Conservation (phyloP, 2,113 vertebrate species). For the Tyto alba region DNA sequence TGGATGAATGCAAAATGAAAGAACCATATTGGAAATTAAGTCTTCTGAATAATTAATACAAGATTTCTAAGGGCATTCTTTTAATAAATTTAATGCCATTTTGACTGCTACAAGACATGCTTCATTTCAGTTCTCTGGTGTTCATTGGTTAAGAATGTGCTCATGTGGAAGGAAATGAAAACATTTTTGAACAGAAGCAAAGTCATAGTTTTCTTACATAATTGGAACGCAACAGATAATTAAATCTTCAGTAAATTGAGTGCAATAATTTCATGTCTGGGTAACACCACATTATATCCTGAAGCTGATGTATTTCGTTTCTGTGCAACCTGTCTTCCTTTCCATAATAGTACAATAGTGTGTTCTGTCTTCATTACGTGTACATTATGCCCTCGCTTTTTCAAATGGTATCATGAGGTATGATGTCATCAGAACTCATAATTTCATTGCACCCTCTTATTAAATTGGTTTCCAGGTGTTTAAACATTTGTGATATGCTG, state of each 20-base stretch:
- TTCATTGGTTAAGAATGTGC: constrained; percentile 8
- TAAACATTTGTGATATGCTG: constrained; percentile 20
- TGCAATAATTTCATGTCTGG: constrained; percentile 27
- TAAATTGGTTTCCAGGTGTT: constrained; percentile 23
- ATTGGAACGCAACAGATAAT: neutral
- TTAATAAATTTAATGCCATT: neutral
- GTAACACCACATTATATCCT: neutral
- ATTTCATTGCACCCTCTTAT: constrained; percentile 5
- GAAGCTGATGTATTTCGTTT: neutral
- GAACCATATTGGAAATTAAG: neutral
- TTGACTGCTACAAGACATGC: constrained; percentile 60
- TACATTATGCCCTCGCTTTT: constrained; percentile 31
- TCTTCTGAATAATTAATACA: constrained; percentile 1
- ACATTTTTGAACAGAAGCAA: constrained; percentile 49
- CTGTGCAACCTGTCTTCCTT: constrained; percentile 50
- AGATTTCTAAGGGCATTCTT: neutral
- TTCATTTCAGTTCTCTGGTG: constrained; percentile 49
- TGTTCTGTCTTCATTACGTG: neutral
- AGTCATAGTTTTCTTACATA: neutral
- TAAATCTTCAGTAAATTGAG: constrained; percentile 27
- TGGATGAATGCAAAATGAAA: neutral
- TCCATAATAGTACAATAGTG: neutral
- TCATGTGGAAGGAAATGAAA: neutral
- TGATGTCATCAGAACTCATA: constrained; percentile 1
- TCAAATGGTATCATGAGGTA: neutral